Evolutionary conservation across 2,888 invertebrate species (phyloP).

Genomic region (Tetramorium bicarinatum): DNA sequence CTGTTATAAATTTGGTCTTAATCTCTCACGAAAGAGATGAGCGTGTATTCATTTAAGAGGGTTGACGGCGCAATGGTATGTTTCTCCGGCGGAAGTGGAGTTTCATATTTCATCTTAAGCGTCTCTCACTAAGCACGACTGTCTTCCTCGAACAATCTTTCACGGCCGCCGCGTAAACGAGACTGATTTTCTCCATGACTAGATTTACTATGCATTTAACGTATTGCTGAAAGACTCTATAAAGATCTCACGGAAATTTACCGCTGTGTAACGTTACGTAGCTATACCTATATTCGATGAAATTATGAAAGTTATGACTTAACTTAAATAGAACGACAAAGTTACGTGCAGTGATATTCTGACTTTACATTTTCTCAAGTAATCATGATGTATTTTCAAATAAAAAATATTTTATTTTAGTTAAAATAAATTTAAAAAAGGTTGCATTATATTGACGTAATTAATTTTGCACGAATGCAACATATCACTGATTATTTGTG

Average conservation of each 20-base stretch:
- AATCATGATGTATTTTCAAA: not conserved
- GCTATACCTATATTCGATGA: not conserved
- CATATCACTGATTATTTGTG: not conserved
- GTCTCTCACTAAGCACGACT: conserved; percentile 23
- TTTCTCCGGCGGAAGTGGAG: conserved; percentile 18
- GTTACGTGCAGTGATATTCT: not conserved
- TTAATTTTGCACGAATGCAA: conserved; percentile 8
- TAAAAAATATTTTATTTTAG: not conserved
- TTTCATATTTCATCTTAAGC: conserved; percentile 42
- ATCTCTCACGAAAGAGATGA: conserved; percentile 11
- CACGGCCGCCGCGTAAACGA: conserved; percentile 16
- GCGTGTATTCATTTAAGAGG: conserved; percentile 22
- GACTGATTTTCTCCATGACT: conserved; percentile 26
- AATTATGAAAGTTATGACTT: not conserved
- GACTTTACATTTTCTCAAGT: not conserved
- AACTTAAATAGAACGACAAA: not conserved
- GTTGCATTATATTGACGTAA: not conserved
- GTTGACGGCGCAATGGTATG: conserved; percentile 14
- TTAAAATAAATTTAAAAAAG: not conserved
- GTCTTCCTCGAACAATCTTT: conserved; percentile 35
- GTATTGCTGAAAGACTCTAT: not conserved
- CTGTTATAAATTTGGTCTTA: conserved; percentile 42
- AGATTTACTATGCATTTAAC: conserved; percentile 37
- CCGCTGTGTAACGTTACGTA: not conserved
- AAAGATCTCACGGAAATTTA: not conserved